These are phyloP conservation scores for Bolinopsis microptera DNA, from an alignment of 37 sponge, comb jelly and placozoan species.

Conservation along the genomic window DNA sequence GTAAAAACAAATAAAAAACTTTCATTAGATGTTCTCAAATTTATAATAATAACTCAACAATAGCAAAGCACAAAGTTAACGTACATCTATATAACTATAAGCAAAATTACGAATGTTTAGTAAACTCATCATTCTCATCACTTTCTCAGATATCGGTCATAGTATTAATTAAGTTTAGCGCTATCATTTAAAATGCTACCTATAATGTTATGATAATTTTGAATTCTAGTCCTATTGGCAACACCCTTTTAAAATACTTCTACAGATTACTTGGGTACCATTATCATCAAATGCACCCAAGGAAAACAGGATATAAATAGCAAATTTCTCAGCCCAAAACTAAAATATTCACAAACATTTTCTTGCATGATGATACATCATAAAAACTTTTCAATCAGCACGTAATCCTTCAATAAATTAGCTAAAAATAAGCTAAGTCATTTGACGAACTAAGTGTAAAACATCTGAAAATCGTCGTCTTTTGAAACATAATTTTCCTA, in stretches of 20 bases:
- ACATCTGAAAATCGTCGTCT: not conserved
- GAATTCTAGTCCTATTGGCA: not conserved
- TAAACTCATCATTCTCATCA: not conserved
- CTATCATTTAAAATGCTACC: not conserved
- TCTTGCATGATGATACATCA: not conserved
- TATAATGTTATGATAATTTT: not conserved
- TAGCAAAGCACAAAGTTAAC: constrained; percentile 52
- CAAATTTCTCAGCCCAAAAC: not conserved
- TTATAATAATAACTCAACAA: constrained; percentile 48
- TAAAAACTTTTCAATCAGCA: not conserved
- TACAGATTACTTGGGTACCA: too few species aligned
- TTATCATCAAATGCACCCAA: too few species aligned
- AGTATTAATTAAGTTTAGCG: not conserved
- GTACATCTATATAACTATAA: not conserved
- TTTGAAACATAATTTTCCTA: not conserved
- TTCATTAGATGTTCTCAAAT: not conserved
- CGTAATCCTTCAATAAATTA: constrained; percentile 7
- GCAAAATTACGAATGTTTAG: not conserved
- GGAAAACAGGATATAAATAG: too few species aligned
- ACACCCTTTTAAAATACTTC: too few species aligned
- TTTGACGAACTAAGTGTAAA: not conserved
- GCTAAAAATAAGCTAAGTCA: constrained; percentile 31
- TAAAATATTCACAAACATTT: not conserved
- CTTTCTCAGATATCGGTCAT: not conserved
- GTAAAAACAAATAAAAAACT: not conserved